Percentiles rank a stretch among this genome's conserved stretches.
These are phyloP conservation scores for Gobionotothen gibberifrons DNA, from an alignment of 2,797 vertebrate species.

Conservation along the genomic window DNA sequence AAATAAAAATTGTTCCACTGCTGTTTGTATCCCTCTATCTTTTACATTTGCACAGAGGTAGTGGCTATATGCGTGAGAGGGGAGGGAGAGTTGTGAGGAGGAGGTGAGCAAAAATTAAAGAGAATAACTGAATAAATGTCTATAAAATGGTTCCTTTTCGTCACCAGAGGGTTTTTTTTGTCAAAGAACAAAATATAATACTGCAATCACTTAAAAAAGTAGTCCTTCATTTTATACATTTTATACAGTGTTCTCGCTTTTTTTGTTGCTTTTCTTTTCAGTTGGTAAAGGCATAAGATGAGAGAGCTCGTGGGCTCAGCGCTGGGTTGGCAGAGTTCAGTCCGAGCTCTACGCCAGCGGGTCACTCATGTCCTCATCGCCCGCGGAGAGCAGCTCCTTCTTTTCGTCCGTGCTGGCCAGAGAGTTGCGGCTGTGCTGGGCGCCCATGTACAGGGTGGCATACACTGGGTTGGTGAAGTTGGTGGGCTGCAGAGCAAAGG, in stretches of 20 bases:
- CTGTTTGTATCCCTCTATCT: slow-evolving; percentile 73
- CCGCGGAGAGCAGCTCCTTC: slow-evolving; percentile 93
- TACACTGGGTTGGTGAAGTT: slow-evolving; percentile 99
- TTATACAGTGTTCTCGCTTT: slow-evolving; percentile 92
- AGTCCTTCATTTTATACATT: slow-evolving; percentile 99
- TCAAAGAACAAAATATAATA: slow-evolving; percentile 96
- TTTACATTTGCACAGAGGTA: slow-evolving; percentile 87
- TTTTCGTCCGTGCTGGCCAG: slow-evolving; percentile 99
- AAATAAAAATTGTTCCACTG: slow-evolving; percentile 79
- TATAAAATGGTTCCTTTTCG: slow-evolving; percentile 85
- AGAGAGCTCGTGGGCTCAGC: slow-evolving; percentile 67
- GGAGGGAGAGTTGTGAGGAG: slow-evolving; percentile 58
- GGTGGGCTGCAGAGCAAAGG: slow-evolving; percentile 87
- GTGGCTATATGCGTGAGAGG: slow-evolving; percentile 82
- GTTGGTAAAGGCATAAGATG: slow-evolving; percentile 82
- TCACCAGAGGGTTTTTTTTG: slow-evolving; percentile 78
- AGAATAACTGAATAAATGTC: slow-evolving; percentile 80
- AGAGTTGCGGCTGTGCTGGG: slow-evolving; percentile 95
- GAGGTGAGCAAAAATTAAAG: slow-evolving; percentile 73
- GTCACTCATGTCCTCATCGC: slow-evolving; percentile 93
- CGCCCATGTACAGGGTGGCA: slow-evolving; percentile 97
- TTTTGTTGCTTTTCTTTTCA: slow-evolving; percentile 81
- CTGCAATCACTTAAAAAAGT: slow-evolving; percentile 99
- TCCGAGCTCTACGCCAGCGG: slow-evolving; percentile 90
- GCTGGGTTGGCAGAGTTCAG: slow-evolving; percentile 67